Base-by-base conservation (phyloP, 2,113 vertebrate species). In the Anarrhichthys ocellatus region DNA sequence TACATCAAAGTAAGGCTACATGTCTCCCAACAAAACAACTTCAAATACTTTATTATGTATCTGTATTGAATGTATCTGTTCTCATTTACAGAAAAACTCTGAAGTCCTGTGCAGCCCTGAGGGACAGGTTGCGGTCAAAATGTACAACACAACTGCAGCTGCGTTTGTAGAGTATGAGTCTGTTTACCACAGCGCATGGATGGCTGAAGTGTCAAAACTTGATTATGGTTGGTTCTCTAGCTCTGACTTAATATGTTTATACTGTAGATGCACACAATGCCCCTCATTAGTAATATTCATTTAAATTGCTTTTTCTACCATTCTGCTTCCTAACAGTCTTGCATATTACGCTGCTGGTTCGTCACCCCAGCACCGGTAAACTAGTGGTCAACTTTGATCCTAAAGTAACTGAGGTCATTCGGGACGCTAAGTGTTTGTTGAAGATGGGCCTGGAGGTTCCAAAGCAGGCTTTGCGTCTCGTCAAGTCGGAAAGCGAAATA, bases 321-420 rank as follows among this genome's bases (percentile, higher is more conserved):
- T 61, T 86, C 13, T 62, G 4, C 17, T 50, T 78, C 4, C 18
- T 87, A 89, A 27, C 91, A 97, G 97, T 94, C 71, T 92, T 97
- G 76, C 95, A 97, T 81, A 82, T 91, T 40, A 93, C 95, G 0
- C 88, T 97, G 77, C 85, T 97, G 84, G 93, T 92, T 36, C 91
- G 90, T 50, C 95, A 96, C 88, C 95, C 95, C 77, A 87, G 87
- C 72, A 95, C 93, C 6, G 93, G 92, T 62, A 96, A 95, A 86
- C 69, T 96, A 3, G 13, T 96, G n/a, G 92, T 96, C 77, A 97
- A 97, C 93, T 96, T 97, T 88, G 95, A 97, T 78, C 93, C 94
- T 18, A 95, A 96, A 44, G 94, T 97, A 81, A 81, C 80, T 69
- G 96, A 96, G 84, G 80, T 96, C 70, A 85, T 96, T 20, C 86